Evolutionary conservation across 2,888 invertebrate genomes (phyloP), one percentile per base, ranked within the genome.

Genomic region (Polydrusus pterygomalis): DNA sequence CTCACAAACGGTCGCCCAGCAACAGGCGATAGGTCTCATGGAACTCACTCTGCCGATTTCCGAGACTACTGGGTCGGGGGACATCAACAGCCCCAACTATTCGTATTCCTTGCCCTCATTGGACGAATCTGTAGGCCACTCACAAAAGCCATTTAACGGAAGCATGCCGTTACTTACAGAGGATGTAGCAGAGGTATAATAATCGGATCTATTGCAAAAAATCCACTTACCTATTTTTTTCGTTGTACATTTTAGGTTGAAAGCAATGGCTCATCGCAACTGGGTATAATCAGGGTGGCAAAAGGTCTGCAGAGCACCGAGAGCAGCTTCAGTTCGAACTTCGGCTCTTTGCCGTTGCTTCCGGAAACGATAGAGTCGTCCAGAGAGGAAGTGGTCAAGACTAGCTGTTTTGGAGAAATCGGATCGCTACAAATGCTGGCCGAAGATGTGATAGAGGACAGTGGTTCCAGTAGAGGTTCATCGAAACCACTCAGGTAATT

Each of bases 1-100:
- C 82, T 91, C 92, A 13, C 91, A 91, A 80, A 87, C 87, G 0
- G 88, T 88, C 10, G 81, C 87, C 0, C 74, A 74, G 8, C 68
- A 58, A 34, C 62, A 68, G 86, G 63, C 80, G 85, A 65, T 84
- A 83, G 47, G 79, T 81, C n/a, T 86, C 83, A 80, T 94, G 13
- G 93, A 94, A 82, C 85, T 94, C 80, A 93, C 94, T 17, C 91
- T 94, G 65, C 92, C 93, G 0, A 92, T 94, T 18, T 92, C 93
- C 1, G 93, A 93, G 86, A 92, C 93, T 20, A 78, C 84, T 0
- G 85, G 83, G 47, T 84, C 70, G 5, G 15, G 34, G 13, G 71
- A 71, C 40, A 58, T 86, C 81, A 85, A 83, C 78, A 87, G 87
- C 77, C 86, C 87, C 5, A 83, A 85, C 6, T 87, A 82, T 76